Percentiles rank a stretch among this genome's conserved stretches.
Conservation (phyloP, 2,113 vertebrate species). For the Hystrix brachyura region DNA sequence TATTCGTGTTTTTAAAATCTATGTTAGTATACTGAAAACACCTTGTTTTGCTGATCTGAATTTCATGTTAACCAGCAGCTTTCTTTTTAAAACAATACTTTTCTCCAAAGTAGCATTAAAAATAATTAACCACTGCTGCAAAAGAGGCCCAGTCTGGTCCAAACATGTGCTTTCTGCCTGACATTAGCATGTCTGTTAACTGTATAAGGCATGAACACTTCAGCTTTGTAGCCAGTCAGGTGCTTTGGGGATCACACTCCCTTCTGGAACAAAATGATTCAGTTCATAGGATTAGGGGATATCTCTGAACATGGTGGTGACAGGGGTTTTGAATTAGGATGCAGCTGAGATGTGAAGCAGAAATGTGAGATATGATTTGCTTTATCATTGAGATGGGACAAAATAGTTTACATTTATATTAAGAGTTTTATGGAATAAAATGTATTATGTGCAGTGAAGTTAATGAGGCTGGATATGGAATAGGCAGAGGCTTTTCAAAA, state of each 20-base stretch:
- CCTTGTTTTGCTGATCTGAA: conserved; percentile 1
- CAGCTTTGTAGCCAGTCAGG: background rate
- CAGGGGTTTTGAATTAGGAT: background rate
- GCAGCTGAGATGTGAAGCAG: background rate
- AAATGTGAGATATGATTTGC: background rate
- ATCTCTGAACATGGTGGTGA: background rate
- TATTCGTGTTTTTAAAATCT: conserved; percentile 5
- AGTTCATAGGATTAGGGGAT: background rate
- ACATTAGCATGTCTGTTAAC: background rate
- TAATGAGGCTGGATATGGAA: background rate
- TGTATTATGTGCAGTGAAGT: background rate
- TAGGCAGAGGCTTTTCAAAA: background rate
- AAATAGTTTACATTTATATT: background rate
- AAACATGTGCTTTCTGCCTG: background rate
- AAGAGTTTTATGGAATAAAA: background rate
- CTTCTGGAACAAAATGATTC: background rate
- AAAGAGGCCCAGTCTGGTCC: background rate
- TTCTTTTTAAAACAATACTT: background rate
- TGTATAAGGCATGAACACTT: background rate
- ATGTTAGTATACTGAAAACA: background rate
- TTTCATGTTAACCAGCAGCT: background rate
- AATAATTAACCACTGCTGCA: background rate
- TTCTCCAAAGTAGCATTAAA: background rate
- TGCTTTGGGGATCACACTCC: background rate
- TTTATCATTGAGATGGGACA: background rate